These are phyloP conservation scores for Drosophila mettleri DNA, from an alignment of 2,888 invertebrate species.

Conservation along the genomic window DNA sequence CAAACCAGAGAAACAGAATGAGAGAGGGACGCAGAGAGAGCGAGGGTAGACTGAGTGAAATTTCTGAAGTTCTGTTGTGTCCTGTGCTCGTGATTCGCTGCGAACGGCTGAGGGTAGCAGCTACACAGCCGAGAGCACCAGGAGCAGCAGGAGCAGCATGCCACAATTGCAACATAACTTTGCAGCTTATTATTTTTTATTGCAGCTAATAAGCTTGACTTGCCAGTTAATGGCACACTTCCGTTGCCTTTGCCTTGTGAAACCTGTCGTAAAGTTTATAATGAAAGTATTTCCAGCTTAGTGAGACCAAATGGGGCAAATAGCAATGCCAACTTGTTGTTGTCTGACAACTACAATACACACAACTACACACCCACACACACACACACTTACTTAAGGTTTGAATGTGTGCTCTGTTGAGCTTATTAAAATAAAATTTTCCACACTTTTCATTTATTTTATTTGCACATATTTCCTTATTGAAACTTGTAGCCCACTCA, in stretches of 20 bases:
- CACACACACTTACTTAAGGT: constrained; percentile 5
- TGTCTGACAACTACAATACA: constrained; percentile 38
- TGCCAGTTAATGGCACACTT: constrained; percentile 76
- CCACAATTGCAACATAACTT: constrained; percentile 78
- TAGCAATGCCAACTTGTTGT: constrained; percentile 46
- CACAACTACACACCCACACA: constrained; percentile 6
- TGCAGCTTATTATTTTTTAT: constrained; percentile 80
- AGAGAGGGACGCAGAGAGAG: neutral
- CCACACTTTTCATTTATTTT: constrained; percentile 65
- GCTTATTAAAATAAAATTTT: constrained; percentile 69
- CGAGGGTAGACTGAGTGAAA: constrained; percentile 17
- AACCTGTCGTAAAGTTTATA: constrained; percentile 77
- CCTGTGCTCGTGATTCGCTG: constrained; percentile 20
- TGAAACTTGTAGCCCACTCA: constrained; percentile 57
- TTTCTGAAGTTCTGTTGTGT: constrained; percentile 23
- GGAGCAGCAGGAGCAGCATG: constrained; percentile 45
- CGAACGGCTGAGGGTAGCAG: constrained; percentile 13
- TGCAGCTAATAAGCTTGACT: constrained; percentile 77
- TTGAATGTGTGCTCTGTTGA: constrained; percentile 32
- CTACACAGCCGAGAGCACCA: constrained; percentile 9
- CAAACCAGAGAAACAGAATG: constrained; percentile 1
- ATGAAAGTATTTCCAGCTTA: constrained; percentile 78
- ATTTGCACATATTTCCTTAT: constrained; percentile 68
- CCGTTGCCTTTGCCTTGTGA: constrained; percentile 65
- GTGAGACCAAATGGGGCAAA: constrained; percentile 31